phyloP scores from a whole-genome alignment of 2,113 vertebrate genomes.

The Fregata magnificens region DNA sequence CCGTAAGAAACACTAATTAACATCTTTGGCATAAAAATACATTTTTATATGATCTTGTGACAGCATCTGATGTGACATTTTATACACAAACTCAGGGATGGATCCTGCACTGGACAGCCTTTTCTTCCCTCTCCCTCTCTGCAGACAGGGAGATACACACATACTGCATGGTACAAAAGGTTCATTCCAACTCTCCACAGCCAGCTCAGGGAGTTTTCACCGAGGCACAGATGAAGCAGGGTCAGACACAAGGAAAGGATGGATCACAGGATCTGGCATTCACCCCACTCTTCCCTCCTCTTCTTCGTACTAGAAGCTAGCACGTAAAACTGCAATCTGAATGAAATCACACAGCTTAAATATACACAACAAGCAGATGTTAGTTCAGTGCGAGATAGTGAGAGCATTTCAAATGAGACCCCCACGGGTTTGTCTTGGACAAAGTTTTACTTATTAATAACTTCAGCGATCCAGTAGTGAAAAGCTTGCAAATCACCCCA shows the following conservation, averaged over 20 bases:
- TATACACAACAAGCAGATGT: background rate
- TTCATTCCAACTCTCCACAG: background rate
- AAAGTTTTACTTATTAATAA: slow-evolving; percentile 48
- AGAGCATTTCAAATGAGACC: background rate
- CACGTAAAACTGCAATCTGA: background rate
- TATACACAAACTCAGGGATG: background rate
- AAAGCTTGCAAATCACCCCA: background rate
- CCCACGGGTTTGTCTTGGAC: background rate
- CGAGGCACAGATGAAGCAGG: background rate
- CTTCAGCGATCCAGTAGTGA: background rate
- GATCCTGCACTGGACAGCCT: background rate
- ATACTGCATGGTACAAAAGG: background rate
- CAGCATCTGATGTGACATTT: background rate
- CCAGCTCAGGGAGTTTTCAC: background rate
- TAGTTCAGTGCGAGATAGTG: background rate
- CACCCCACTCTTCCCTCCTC: background rate
- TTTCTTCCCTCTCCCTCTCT: background rate
- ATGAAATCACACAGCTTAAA: background rate
- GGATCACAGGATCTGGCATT: background rate
- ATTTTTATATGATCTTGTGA: background rate
- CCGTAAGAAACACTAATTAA: background rate
- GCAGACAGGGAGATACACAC: background rate
- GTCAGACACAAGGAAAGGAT: background rate
- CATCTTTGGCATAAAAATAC: background rate
- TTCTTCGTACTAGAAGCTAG: background rate